phyloP scores from a whole-genome alignment of 2,113 vertebrate species.

The Sceloporus tristichus region DNA sequence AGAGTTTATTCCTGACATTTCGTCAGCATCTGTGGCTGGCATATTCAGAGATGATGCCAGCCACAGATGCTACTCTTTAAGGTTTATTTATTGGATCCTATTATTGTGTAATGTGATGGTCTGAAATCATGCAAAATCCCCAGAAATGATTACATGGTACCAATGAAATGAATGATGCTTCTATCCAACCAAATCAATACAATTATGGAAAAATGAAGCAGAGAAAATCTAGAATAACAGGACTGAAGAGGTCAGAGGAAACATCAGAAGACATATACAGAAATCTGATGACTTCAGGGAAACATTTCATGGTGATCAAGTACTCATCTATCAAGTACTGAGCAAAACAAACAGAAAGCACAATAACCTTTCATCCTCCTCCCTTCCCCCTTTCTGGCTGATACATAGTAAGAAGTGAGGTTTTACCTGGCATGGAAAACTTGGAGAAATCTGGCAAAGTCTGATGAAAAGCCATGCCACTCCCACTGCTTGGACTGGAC shows the following conservation, averaged over 20 bases:
- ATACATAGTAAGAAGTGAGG: background rate
- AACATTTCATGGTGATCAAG: background rate
- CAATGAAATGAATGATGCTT: background rate
- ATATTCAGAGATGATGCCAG: too few species aligned
- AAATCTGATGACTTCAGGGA: background rate
- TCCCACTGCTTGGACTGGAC: slow-evolving; percentile 80
- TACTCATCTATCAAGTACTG: background rate
- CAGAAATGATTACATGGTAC: too few species aligned
- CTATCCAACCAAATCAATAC: background rate
- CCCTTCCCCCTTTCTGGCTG: too few species aligned
- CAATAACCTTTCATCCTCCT: background rate
- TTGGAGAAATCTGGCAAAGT: slow-evolving; percentile 96
- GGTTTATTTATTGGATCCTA: background rate
- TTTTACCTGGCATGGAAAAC: slow-evolving; percentile 91
- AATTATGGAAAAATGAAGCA: background rate
- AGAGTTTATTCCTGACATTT: too few species aligned
- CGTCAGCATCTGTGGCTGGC: too few species aligned
- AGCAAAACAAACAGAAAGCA: background rate
- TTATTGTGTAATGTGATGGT: background rate
- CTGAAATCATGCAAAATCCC: background rate
- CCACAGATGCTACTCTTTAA: background rate
- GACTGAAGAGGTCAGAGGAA: background rate
- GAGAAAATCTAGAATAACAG: background rate
- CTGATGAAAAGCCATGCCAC: slow-evolving; percentile 87
- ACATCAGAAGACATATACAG: background rate